Percentiles rank a stretch among this genome's conserved stretches.
phyloP scores from a whole-genome alignment of 2,797 vertebrate species.

The Eleutherodactylus coqui region DNA sequence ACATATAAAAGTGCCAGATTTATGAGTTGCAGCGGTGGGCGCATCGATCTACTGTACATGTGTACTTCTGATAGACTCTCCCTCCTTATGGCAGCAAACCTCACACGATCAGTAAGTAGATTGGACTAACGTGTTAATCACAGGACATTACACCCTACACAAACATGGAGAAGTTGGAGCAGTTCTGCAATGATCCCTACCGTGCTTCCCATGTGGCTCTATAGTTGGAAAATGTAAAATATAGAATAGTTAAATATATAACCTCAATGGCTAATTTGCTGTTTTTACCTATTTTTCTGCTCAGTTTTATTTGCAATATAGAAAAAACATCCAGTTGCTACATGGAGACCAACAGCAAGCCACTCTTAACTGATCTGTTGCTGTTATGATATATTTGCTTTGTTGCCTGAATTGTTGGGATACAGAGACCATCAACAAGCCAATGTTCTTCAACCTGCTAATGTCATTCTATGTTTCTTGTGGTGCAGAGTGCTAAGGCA shows the following conservation, averaged over 20 bases:
- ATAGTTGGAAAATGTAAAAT: too few species aligned
- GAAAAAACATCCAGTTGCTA: too few species aligned
- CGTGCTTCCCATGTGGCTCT: too few species aligned
- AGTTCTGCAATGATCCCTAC: background rate
- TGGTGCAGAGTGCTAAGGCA: too few species aligned
- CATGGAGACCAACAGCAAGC: background rate
- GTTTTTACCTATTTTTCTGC: background rate
- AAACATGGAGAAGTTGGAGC: background rate
- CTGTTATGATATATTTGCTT: background rate
- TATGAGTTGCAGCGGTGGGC: background rate
- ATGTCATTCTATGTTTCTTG: too few species aligned
- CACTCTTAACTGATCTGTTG: background rate
- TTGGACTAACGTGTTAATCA: background rate
- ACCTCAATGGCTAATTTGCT: background rate
- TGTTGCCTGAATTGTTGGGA: background rate
- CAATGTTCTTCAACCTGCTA: background rate
- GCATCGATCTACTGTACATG: background rate
- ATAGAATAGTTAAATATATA: too few species aligned
- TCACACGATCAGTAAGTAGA: background rate
- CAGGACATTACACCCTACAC: too few species aligned
- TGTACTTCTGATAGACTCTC: background rate
- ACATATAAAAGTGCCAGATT: slow-evolving; percentile 12
- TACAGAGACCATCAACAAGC: background rate
- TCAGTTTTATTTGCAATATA: background rate
- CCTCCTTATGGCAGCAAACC: too few species aligned